phyloP scores from a whole-genome alignment of 2,113 vertebrate genomes.

The Drymodes brunneopygia region DNA sequence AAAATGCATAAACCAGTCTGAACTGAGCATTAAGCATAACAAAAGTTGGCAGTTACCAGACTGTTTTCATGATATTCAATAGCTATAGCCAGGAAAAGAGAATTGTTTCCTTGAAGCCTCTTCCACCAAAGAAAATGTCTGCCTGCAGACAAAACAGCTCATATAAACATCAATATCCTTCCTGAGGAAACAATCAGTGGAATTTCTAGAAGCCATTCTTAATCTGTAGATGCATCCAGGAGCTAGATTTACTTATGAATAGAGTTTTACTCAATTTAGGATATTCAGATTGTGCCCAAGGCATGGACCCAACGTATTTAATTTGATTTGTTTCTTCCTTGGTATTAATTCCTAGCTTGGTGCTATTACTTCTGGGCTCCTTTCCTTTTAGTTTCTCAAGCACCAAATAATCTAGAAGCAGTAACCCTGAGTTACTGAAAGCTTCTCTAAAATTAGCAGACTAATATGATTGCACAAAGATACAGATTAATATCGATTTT shows the following conservation, averaged over 20 bases:
- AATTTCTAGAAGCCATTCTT: background rate
- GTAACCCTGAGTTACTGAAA: background rate
- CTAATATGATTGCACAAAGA: background rate
- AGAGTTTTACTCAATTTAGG: background rate
- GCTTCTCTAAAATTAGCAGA: background rate
- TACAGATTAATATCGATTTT: background rate
- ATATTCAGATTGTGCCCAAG: background rate
- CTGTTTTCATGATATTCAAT: background rate
- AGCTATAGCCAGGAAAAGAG: background rate
- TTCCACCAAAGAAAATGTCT: background rate
- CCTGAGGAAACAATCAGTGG: background rate
- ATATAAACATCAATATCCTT: background rate
- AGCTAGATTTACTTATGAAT: background rate
- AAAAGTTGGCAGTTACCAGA: background rate
- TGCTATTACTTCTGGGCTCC: background rate
- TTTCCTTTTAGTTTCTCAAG: background rate
- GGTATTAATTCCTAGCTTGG: background rate
- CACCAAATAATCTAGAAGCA: background rate
- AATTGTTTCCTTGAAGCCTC: background rate
- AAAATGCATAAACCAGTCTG: background rate
- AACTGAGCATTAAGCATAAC: background rate
- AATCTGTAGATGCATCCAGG: rapidly evolving
- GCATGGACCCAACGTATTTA: background rate
- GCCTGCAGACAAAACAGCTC: background rate
- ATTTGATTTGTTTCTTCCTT: background rate